phyloP scores from a whole-genome alignment of 35 echinoderm and acorn worm species.

The Stichopus chloronotus region DNA sequence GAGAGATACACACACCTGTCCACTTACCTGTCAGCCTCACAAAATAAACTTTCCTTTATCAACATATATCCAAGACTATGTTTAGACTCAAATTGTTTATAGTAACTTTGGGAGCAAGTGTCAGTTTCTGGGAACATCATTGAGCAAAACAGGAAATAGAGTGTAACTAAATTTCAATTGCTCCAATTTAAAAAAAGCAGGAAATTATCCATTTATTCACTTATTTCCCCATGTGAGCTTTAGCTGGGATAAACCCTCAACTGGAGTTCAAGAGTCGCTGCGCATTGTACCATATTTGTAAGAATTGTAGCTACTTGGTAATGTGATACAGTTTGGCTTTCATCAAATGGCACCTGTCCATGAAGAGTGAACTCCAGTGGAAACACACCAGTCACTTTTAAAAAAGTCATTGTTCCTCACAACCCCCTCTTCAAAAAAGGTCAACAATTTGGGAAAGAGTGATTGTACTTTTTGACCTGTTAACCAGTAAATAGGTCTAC shows the following conservation, averaged over 20 bases:
- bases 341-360: too few relatives aligned
- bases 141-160: conserved; percentile 19
- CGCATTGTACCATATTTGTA: too few relatives aligned
- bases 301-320: too few relatives aligned
- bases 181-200: not conserved
- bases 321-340: too few relatives aligned
- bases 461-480: not conserved
- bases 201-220: conserved; percentile 38
- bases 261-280: too few relatives aligned
- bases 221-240: conserved; percentile 37
- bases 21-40: not conserved
- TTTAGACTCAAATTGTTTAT: too few relatives aligned
- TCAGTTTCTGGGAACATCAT: not conserved
- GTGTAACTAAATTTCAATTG: not conserved
- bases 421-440: not conserved
- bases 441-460: not conserved
- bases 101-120: not conserved
- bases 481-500: too few relatives aligned
- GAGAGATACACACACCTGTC: not conserved
- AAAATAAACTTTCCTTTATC: too few relatives aligned
- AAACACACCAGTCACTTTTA: too few relatives aligned
- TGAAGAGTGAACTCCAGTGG: too few relatives aligned
- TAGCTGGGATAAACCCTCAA: not conserved
- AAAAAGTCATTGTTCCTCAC: too few relatives aligned
- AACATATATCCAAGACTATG: too few relatives aligned